phyloP scores from a whole-genome alignment of 2,797 vertebrate genomes.

The Anableps anableps region DNA sequence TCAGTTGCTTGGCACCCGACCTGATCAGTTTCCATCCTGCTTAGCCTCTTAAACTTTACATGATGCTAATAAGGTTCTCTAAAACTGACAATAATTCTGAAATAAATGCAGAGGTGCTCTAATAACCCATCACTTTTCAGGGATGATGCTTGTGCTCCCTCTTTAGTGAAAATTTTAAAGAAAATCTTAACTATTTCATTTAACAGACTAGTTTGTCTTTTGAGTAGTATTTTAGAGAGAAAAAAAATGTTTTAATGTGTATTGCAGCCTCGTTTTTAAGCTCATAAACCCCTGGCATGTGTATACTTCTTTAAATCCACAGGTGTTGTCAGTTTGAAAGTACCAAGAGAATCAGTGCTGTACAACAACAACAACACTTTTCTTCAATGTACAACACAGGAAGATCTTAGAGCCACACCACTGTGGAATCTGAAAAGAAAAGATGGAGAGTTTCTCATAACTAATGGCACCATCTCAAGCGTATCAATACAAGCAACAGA shows the following conservation, averaged over 20 bases:
- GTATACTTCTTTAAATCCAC: constrained; percentile 1
- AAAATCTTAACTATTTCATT: not conserved
- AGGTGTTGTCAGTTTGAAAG: constrained; percentile 45
- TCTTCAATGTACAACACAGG: not conserved
- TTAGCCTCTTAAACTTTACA: not conserved
- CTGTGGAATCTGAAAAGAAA: constrained; percentile 16
- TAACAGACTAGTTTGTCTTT: not conserved
- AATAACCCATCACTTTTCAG: not conserved
- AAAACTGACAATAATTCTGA: not conserved
- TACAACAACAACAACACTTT: accelerated
- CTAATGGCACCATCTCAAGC: constrained; percentile 22
- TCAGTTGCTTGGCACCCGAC: no score
- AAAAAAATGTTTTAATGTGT: not conserved
- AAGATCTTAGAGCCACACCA: accelerated
- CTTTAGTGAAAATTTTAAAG: not conserved
- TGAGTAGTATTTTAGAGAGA: not conserved
- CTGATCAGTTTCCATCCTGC: not conserved
- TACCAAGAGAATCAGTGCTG: accelerated
- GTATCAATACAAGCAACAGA: accelerated
- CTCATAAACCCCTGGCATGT: not conserved
- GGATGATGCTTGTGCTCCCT: not conserved
- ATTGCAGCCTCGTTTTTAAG: not conserved
- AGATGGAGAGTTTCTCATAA: accelerated
- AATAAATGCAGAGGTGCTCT: not conserved
- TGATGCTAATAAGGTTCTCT: not conserved